Evolutionary conservation across 2,888 invertebrate genomes (phyloP).

Genomic region (Monochamus alternatus): DNA sequence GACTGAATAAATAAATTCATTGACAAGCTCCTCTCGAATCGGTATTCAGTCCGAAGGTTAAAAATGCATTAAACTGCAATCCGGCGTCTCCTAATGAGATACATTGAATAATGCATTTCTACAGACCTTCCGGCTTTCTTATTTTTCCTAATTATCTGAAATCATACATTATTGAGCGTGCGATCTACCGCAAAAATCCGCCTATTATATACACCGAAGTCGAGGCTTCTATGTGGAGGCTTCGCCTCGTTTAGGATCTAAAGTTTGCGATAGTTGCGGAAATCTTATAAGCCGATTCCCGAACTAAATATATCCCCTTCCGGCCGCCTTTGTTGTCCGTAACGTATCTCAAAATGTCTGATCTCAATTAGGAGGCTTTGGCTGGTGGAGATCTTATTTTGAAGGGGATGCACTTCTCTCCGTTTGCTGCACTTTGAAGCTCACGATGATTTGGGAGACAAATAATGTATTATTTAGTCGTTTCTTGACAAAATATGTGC

Average conservation of each 20-base stretch:
- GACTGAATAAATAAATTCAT: conserved; percentile 10
- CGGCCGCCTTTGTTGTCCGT: conserved; percentile 29
- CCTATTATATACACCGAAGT: conserved; percentile 23
- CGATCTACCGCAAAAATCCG: conserved; percentile 26
- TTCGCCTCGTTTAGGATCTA: conserved; percentile 33
- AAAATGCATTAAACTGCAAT: conserved; percentile 16
- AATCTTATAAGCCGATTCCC: conserved; percentile 35
- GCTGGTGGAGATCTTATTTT: conserved; percentile 11
- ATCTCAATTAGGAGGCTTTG: conserved; percentile 4
- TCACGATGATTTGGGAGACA: no score
- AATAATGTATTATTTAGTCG: no score
- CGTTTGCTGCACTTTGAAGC: not conserved
- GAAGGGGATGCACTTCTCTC: conserved; percentile 1
- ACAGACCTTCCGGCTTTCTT: not conserved
- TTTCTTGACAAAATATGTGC: no score
- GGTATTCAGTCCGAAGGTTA: not conserved
- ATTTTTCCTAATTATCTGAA: conserved; percentile 30
- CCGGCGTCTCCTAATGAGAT: not conserved
- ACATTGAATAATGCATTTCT: conserved; percentile 24
- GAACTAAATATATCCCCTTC: conserved; percentile 32
- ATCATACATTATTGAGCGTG: conserved; percentile 33
- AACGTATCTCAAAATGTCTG: conserved; percentile 23
- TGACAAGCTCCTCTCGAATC: not conserved
- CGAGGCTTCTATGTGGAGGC: conserved; percentile 15
- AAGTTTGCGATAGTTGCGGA: conserved; percentile 36